Conservation (phyloP, 64 coral and sea anemone genomes). For the Trachythela sp. region DNA sequence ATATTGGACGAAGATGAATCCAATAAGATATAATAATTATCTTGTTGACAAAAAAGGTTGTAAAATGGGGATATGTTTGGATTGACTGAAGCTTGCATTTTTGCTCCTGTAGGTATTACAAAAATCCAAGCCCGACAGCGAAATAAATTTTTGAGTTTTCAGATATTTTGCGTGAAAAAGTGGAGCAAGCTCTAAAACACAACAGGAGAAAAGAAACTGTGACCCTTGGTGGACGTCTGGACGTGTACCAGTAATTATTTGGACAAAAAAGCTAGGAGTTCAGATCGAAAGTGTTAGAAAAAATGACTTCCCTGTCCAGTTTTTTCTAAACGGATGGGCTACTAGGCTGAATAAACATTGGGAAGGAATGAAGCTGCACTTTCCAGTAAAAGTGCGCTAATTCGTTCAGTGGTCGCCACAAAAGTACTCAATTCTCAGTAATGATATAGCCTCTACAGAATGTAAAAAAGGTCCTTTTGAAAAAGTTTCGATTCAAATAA, state of each 20-base stretch:
- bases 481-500: background rate
- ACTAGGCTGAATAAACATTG: background rate
- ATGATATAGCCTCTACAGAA: background rate
- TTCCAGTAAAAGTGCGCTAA: background rate
- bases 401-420: background rate
- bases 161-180: background rate
- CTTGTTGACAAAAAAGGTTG: too few relatives aligned
- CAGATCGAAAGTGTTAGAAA: background rate
- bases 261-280: background rate
- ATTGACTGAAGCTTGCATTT: background rate
- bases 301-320: slow-evolving; percentile 10
- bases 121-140: background rate
- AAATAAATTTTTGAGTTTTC: background rate
- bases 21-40: too few relatives aligned
- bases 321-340: background rate
- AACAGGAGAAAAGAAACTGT: background rate
- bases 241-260: background rate
- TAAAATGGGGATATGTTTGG: background rate
- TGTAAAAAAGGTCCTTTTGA: slow-evolving; percentile 17
- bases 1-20: too few relatives aligned
- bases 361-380: background rate
- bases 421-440: background rate
- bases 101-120: background rate
- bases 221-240: background rate
- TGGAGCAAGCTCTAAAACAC: background rate